A percentile compares a stretch with the other conserved stretches of the same genome.
Conservation (phyloP, 2,888 invertebrate genomes). For the Crematogaster levior region DNA sequence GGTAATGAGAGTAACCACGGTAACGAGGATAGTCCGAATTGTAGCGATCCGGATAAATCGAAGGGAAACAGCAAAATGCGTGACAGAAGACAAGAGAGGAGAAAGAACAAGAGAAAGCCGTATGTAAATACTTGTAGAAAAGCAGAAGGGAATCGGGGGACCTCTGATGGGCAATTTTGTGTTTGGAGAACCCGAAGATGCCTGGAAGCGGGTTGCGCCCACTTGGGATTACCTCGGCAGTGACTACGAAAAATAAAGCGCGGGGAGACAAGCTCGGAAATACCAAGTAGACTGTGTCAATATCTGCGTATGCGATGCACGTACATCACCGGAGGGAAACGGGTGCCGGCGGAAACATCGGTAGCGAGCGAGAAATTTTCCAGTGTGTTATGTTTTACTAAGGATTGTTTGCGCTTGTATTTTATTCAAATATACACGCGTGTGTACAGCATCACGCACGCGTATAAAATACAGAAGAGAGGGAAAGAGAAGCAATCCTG, state of each 20-base stretch:
- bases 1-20: neutral
- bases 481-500: neutral
- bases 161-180: conserved; percentile 41
- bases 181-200: conserved; percentile 41
- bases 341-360: conserved; percentile 46
- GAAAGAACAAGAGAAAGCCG: conserved; percentile 24
- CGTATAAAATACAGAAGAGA: neutral
- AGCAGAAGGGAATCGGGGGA: neutral
- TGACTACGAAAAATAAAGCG: conserved; percentile 52
- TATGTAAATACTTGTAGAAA: conserved; percentile 37
- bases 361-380: conserved; percentile 54
- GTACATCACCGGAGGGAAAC: conserved; percentile 20
- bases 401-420: conserved; percentile 61
- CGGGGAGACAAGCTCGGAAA: conserved; percentile 36
- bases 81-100: neutral
- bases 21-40: conserved; percentile 11
- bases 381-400: conserved; percentile 59
- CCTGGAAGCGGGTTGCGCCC: conserved; percentile 10
- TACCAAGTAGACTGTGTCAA: conserved; percentile 54
- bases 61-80: neutral
- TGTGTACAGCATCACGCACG: conserved; percentile 2
- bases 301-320: conserved; percentile 51
- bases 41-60: neutral
- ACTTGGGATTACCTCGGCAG: conserved; percentile 31
- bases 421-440: conserved; percentile 53